phyloP scores from a whole-genome alignment of 2,888 invertebrate species.

The Maniola hyperantus region DNA sequence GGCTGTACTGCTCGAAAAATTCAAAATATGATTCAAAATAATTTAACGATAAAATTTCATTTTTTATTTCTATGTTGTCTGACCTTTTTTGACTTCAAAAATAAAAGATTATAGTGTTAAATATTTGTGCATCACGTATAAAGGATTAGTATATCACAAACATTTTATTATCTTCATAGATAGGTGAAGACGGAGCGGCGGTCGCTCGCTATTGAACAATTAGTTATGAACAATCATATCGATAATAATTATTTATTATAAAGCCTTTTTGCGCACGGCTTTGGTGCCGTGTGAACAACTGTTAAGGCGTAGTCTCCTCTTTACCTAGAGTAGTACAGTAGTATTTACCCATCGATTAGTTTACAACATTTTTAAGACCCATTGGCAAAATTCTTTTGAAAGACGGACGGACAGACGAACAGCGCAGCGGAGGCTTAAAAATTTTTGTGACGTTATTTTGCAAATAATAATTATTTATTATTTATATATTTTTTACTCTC shows the following conservation, averaged over 20 bases:
- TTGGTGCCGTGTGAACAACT: slow-evolving; percentile 65
- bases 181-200: slow-evolving; percentile 3
- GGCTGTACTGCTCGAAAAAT: neutral
- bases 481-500: no score
- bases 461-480: no score
- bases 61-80: neutral
- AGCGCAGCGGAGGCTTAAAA: no score
- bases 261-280: slow-evolving; percentile 60
- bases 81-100: neutral
- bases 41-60: neutral
- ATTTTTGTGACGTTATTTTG: no score
- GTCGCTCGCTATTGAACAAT: slow-evolving; percentile 32
- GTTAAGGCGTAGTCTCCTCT: slow-evolving; percentile 57
- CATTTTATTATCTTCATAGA: slow-evolving; percentile 16
- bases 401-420: no score
- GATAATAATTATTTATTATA: slow-evolving; percentile 38
- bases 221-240: slow-evolving; percentile 35
- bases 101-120: neutral
- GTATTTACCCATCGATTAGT: no score
- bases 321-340: no score
- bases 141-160: slow-evolving; percentile 18
- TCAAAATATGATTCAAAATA: neutral
- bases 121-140: neutral
- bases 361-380: no score
- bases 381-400: no score